Evolutionary conservation across 2,113 vertebrate species (phyloP), one percentile per base, ranked within the genome.

Genomic region (Pipa parva): DNA sequence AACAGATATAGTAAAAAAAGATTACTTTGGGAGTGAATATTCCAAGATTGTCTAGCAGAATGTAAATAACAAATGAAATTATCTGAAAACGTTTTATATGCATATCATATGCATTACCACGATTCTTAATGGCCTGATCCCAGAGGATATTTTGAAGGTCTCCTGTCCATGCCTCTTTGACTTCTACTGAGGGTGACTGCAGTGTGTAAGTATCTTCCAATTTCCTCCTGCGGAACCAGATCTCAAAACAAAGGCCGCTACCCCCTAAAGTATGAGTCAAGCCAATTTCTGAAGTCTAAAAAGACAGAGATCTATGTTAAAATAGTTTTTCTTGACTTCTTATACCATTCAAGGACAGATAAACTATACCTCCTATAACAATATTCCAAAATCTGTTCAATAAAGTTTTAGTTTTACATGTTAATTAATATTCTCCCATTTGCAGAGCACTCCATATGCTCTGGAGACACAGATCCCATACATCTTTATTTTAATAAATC

Each of bases 201-300:
- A 92, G 87, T 64, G 91, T 78, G 60, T 89, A 92, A 0, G 88
- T 92, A 72, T 93, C 91, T 72, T 93, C 89, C 5, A 87, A 86
- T 69, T 91, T 91, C 56, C 59, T 63, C 73, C 88, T 84, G 2
- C 87, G 80, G 62, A 92, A 93, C 90, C 89, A 94, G 76, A 93
- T 93, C 85, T 93, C 91, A 68, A 92, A 92, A 13, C 88, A 85
- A 8, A 92, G 81, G 9, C 91, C 89, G 2, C 87, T 91, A 74
- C 92, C 88, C 0, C 92, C 91, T 0, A 92, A 84, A 15, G 83
- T 92, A 75, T 93, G 90, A 0, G 91, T 92, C 84, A 92, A 88
- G 15, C 91, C 89, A 24, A 91, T 91, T 71, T 92, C 85, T 12
- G 91, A 91, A 1, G 84, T 92, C 92, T 93, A 59, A 39, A 62